Evolutionary conservation across 2,113 vertebrate species (phyloP).

Genomic region (Nothoprocta pentlandii): DNA sequence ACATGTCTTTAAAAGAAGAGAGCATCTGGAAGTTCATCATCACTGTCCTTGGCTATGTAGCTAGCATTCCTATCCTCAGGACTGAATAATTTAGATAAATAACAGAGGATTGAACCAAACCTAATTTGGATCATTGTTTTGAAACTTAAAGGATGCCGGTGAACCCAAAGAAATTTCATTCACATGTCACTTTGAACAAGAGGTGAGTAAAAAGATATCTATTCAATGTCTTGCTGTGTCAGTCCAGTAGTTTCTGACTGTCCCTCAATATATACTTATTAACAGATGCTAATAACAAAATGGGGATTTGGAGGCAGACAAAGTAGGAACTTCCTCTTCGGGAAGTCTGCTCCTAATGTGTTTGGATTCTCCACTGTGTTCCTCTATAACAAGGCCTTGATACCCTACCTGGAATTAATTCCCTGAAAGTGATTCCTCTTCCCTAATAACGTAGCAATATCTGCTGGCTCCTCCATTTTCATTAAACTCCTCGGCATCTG

Average conservation of each 20-base stretch:
- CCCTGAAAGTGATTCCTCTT: not conserved
- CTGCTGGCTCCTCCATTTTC: conserved; percentile 50
- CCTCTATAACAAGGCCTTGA: not conserved
- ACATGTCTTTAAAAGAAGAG: not conserved
- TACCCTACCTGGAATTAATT: conserved; percentile 34
- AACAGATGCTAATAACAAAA: not conserved
- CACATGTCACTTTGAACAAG: not conserved
- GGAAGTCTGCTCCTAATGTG: not conserved
- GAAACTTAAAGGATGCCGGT: not conserved
- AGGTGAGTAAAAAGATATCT: not conserved
- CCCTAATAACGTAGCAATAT: conserved; percentile 15
- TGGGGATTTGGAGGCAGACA: not conserved
- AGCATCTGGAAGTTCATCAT: not conserved
- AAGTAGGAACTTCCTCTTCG: not conserved
- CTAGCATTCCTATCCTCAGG: not conserved
- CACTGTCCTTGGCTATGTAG: not conserved
- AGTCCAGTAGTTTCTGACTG: not conserved
- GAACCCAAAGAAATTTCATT: not conserved
- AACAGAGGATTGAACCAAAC: not conserved
- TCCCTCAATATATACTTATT: not conserved
- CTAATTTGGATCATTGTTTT: not conserved
- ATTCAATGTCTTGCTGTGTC: not conserved
- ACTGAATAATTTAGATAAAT: not conserved
- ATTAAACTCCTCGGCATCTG: conserved; percentile 46
- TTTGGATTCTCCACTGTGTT: not conserved